These are phyloP conservation scores for Porites evermanni DNA, from an alignment of 92 coral and sea anemone species.

Conservation along the genomic window DNA sequence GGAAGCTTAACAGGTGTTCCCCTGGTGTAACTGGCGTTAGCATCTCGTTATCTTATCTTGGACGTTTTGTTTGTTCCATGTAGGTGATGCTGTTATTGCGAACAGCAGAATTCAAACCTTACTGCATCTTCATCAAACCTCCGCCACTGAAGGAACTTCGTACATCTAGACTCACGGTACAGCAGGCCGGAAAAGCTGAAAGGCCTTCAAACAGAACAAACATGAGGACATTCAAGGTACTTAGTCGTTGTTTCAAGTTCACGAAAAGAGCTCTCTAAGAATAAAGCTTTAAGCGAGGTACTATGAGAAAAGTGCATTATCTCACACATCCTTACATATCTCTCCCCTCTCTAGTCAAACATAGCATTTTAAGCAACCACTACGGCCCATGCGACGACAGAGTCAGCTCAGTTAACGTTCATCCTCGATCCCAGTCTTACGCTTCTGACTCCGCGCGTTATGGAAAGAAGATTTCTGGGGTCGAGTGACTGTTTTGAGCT, in stretches of 20 bases:
- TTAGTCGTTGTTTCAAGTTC: background rate
- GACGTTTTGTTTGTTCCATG: background rate
- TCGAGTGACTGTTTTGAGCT: too few species aligned
- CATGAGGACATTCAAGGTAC: conserved; percentile 80
- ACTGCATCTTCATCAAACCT: conserved; percentile 80
- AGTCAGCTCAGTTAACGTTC: too few species aligned
- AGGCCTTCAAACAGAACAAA: conserved; percentile 65
- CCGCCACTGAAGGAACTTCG: conserved; percentile 86
- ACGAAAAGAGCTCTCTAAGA: background rate
- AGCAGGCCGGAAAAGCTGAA: conserved; percentile 56
- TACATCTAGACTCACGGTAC: conserved; percentile 73
- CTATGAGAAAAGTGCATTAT: too few species aligned
- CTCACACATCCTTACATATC: too few species aligned
- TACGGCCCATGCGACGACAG: too few species aligned
- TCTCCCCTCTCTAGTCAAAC: too few species aligned
- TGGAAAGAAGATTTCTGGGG: too few species aligned
- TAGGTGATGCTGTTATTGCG: conserved; percentile 78
- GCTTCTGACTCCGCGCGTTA: too few species aligned
- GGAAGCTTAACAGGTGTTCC: too few species aligned
- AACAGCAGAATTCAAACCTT: conserved; percentile 83
- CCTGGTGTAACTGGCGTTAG: background rate
- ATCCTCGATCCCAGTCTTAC: too few species aligned
- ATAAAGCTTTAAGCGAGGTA: too few species aligned
- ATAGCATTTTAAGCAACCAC: too few species aligned
- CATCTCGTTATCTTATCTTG: background rate